Evolutionary conservation across 2,113 vertebrate species (phyloP).

Genomic region (Pelecanoides urinatrix): DNA sequence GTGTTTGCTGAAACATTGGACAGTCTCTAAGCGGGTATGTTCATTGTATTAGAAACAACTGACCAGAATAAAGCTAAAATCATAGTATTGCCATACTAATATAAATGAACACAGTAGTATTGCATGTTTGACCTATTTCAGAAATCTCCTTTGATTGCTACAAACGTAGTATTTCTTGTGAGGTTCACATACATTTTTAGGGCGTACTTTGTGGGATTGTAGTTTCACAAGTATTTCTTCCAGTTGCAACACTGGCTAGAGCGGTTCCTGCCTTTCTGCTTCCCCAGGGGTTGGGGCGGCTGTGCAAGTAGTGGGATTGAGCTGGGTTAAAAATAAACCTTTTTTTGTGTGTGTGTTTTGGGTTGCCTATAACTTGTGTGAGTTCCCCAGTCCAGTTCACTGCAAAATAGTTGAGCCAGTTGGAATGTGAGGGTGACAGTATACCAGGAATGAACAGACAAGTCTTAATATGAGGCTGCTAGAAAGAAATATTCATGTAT

Average conservation of each 20-base stretch:
- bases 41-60: neutral
- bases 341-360: neutral
- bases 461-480: neutral
- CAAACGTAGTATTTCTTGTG: neutral
- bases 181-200: neutral
- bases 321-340: neutral
- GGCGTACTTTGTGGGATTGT: fast-evolving
- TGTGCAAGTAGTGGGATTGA: neutral
- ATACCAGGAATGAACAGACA: neutral
- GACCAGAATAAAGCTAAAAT: neutral
- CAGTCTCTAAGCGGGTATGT: neutral
- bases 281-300: neutral
- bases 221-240: neutral
- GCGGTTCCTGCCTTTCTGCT: neutral
- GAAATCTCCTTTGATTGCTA: neutral
- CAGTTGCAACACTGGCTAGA: neutral
- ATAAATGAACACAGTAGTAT: neutral
- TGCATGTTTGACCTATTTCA: neutral
- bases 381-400: neutral
- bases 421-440: neutral
- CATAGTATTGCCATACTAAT: neutral
- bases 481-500: neutral
- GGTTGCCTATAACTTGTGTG: neutral
- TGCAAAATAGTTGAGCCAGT: neutral
- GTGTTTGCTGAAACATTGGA: neutral